These are phyloP conservation scores for Molorchus minor DNA, from an alignment of 2,888 invertebrate genomes.

Conservation along the genomic window DNA sequence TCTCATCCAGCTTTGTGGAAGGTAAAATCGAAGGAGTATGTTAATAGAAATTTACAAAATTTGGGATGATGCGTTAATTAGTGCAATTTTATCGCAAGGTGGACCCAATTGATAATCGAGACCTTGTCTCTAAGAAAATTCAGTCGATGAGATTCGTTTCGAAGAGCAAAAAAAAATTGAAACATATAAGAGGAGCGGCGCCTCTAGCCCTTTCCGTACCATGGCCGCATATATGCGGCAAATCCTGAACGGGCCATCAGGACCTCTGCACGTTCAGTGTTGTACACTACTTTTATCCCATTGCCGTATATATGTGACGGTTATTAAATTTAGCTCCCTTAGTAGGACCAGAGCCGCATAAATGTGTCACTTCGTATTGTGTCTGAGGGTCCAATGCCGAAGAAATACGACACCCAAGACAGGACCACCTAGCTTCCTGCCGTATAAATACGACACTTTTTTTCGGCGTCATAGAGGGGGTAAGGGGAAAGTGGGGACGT, in stretches of 20 bases:
- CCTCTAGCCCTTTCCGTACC: conserved; percentile 4
- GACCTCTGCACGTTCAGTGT: conserved; percentile 4
- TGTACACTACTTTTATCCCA: background rate
- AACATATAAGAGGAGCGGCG: background rate
- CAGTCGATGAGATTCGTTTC: background rate
- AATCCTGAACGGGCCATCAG: conserved; percentile 2
- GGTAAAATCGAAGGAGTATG: background rate
- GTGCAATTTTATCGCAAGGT: background rate
- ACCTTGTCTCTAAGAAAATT: conserved; percentile 2
- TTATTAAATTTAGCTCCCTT: conserved; percentile 5
- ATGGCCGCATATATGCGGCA: conserved; percentile 1
- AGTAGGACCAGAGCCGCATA: conserved; percentile 9
- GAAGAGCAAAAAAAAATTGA: background rate
- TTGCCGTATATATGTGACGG: conserved; percentile 8
- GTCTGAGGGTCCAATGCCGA: conserved; percentile 2
- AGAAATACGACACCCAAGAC: conserved; percentile 10
- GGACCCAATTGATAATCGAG: background rate
- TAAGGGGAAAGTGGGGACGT: background rate
- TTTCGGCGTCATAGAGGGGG: background rate
- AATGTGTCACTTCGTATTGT: conserved; percentile 10
- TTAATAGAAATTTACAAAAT: conserved; percentile 9
- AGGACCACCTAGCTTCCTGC: conserved; percentile 8
- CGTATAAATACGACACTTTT: conserved; percentile 10
- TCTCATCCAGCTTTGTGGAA: conserved; percentile 12
- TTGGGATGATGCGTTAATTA: conserved; percentile 7